Evolutionary conservation across 2,888 invertebrate species (phyloP).

Genomic region (Tipula helvola): DNA sequence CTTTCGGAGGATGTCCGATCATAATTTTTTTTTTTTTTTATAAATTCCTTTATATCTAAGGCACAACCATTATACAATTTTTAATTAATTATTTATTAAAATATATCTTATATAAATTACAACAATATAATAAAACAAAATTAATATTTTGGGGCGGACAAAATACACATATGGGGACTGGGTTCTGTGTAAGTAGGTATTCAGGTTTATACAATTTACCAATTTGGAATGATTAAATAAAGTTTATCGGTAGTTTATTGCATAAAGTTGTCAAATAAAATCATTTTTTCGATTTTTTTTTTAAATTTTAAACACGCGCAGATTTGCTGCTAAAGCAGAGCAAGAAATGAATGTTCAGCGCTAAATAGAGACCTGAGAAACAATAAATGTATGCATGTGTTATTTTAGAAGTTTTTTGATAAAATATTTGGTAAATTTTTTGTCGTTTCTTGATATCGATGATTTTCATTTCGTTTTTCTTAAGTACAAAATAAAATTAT

Average conservation of each 20-base stretch:
- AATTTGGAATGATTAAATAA: neutral
- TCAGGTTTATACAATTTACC: neutral
- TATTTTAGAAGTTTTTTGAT: neutral
- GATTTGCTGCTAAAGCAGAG: neutral
- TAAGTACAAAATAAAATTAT: neutral
- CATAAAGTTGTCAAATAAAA: neutral
- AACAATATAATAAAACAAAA: neutral
- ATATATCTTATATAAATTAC: neutral
- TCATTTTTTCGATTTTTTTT: too few relatives aligned
- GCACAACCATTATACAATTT: neutral
- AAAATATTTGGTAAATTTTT: neutral
- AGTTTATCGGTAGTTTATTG: neutral
- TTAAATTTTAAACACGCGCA: neutral
- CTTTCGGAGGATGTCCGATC: neutral
- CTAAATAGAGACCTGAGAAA: neutral
- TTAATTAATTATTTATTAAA: neutral
- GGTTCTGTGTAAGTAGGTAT: neutral
- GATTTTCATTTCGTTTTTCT: neutral
- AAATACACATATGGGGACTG: neutral
- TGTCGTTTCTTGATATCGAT: neutral
- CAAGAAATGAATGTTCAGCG: neutral
- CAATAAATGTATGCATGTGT: neutral
- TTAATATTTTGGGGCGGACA: neutral
- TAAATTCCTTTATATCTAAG: neutral
- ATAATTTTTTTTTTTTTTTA: neutral